These are phyloP conservation scores for Petromus typicus DNA, from an alignment of 2,113 vertebrate species.

Conservation along the genomic window DNA sequence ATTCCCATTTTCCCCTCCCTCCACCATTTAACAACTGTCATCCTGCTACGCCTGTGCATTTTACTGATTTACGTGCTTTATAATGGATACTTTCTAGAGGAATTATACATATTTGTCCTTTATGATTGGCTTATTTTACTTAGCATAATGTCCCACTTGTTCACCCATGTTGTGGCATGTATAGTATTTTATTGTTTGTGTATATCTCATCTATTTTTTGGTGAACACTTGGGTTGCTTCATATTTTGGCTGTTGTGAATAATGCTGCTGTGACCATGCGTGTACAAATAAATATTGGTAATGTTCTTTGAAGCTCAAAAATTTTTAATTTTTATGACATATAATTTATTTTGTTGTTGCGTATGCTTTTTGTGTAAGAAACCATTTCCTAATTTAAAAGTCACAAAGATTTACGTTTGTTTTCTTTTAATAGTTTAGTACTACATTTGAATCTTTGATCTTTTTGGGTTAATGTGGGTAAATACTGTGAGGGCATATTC, in stretches of 20 bases:
- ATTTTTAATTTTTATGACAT: conserved; percentile 4
- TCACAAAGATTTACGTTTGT: background rate
- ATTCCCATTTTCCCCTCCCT: too few relatives aligned
- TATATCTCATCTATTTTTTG: background rate
- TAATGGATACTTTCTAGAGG: background rate
- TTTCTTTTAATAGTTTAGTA: conserved; percentile 25
- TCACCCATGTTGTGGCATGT: background rate
- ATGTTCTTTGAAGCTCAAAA: background rate
- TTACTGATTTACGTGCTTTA: background rate
- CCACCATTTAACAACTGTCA: fast-evolving
- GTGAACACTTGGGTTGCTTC: background rate
- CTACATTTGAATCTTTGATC: background rate
- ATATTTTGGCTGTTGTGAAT: background rate
- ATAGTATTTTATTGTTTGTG: background rate
- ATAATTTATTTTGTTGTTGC: background rate
- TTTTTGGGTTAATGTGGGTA: conserved; percentile 26
- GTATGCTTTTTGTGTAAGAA: conserved; percentile 20
- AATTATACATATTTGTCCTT: background rate
- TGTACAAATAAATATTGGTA: background rate
- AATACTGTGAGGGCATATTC: background rate
- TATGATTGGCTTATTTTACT: background rate
- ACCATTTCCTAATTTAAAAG: background rate
- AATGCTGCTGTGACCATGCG: background rate
- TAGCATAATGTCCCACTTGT: background rate
- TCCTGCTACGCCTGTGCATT: background rate